These are phyloP conservation scores for Steatocranus sp. DNA, from an alignment of 2,797 vertebrate species.

Conservation along the genomic window DNA sequence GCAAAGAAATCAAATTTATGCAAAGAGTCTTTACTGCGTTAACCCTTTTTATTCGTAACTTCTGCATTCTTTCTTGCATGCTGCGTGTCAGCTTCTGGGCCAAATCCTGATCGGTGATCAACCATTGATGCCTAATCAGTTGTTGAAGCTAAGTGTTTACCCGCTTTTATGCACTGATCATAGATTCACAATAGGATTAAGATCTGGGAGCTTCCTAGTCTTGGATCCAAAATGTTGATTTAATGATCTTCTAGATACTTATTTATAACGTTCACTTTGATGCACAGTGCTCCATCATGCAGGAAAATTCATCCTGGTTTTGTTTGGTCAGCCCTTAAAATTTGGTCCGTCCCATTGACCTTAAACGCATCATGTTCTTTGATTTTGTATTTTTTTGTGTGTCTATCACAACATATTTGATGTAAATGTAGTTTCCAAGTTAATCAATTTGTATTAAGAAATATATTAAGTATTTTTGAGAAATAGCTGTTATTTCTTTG, in stretches of 20 bases:
- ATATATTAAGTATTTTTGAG: not conserved
- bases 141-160: not conserved
- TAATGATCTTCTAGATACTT: not conserved
- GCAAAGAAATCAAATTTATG: too few relatives aligned
- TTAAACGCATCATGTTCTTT: not conserved
- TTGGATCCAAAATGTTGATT: not conserved
- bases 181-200: not conserved
- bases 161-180: not conserved
- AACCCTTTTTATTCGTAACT: too few relatives aligned
- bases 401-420: not conserved
- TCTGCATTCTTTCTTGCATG: too few relatives aligned
- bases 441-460: rapidly evolving
- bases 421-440: not conserved
- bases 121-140: not conserved
- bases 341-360: not conserved
- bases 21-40: too few relatives aligned
- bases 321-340: not conserved
- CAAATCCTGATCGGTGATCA: not conserved
- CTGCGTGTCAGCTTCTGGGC: too few relatives aligned
- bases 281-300: not conserved
- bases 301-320: not conserved
- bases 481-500: not conserved
- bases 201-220: not conserved
- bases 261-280: not conserved
- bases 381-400: not conserved